Percentiles rank a stretch among this genome's conserved stretches.
These are phyloP conservation scores for Macrotis lagotis DNA, from an alignment of 2,113 vertebrate genomes.

Conservation along the genomic window DNA sequence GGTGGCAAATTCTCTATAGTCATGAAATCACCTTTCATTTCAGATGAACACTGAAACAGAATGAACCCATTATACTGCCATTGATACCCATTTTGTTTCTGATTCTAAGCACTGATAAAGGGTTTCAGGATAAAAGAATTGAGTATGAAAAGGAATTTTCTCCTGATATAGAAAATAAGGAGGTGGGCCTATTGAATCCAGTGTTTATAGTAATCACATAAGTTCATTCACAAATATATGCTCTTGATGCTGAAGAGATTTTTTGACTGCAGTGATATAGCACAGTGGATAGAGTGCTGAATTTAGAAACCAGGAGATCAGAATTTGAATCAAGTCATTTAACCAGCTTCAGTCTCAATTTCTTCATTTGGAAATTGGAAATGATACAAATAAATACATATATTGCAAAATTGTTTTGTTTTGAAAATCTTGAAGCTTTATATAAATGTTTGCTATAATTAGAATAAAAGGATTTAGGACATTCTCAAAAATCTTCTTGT, in stretches of 20 bases:
- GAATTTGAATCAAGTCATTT: not conserved
- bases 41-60: conserved; percentile 7
- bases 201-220: not conserved
- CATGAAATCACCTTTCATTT: not conserved
- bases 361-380: not conserved
- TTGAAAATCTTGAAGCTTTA: not conserved
- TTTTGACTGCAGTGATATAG: not conserved
- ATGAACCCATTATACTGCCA: not conserved
- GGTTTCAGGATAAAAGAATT: conserved; percentile 36
- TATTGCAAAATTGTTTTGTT: not conserved
- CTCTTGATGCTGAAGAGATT: not conserved
- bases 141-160: conserved; percentile 30
- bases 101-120: not conserved
- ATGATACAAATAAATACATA: not conserved
- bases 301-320: not conserved
- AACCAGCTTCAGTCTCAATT: not conserved
- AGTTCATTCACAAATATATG: not conserved
- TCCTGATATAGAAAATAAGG: not conserved
- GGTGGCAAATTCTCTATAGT: not conserved
- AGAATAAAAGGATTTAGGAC: not conserved
- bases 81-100: conserved; percentile 20
- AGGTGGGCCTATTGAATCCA: not conserved
- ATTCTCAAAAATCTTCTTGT: not conserved
- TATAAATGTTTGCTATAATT: not conserved
- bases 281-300: not conserved